These are phyloP conservation scores for Cuculus canorus DNA, from an alignment of 2,797 vertebrate species.

Conservation along the genomic window DNA sequence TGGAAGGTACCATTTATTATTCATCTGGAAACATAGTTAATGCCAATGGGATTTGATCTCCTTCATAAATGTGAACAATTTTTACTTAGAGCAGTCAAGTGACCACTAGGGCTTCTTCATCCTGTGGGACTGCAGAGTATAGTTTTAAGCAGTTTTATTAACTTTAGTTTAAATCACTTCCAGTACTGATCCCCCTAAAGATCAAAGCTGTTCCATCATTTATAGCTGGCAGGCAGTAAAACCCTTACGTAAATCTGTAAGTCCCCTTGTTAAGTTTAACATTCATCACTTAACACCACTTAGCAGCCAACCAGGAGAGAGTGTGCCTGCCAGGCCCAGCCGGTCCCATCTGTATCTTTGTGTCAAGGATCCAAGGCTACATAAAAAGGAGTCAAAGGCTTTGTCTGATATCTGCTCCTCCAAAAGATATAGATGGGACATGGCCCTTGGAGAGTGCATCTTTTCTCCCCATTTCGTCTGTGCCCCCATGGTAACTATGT, in stretches of 20 bases:
- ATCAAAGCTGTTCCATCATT: conserved; percentile 70
- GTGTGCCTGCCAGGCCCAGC: background rate
- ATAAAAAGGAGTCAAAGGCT: background rate
- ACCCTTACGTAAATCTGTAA: conserved; percentile 69
- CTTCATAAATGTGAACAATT: conserved; percentile 65
- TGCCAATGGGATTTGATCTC: conserved; percentile 21
- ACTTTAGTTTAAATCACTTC: conserved; percentile 70
- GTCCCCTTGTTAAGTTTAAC: conserved; percentile 70
- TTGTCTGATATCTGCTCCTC: background rate
- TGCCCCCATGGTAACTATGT: background rate
- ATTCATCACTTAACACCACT: conserved; percentile 70
- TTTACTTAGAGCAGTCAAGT: conserved; percentile 66
- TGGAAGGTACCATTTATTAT: conserved; percentile 54
- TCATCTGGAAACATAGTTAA: conserved; percentile 52
- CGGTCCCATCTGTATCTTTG: background rate
- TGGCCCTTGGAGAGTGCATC: background rate
- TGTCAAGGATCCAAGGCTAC: background rate
- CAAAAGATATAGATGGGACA: conserved; percentile 16
- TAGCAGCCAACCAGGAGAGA: conserved; percentile 41
- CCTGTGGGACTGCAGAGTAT: conserved; percentile 48
- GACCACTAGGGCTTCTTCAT: conserved; percentile 50
- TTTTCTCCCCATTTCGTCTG: background rate
- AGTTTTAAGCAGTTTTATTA: conserved; percentile 67
- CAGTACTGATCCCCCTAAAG: conserved; percentile 57
- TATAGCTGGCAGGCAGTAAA: conserved; percentile 70